phyloP scores from a whole-genome alignment of 2,888 invertebrate genomes.

The Aspidapion aeneum region DNA sequence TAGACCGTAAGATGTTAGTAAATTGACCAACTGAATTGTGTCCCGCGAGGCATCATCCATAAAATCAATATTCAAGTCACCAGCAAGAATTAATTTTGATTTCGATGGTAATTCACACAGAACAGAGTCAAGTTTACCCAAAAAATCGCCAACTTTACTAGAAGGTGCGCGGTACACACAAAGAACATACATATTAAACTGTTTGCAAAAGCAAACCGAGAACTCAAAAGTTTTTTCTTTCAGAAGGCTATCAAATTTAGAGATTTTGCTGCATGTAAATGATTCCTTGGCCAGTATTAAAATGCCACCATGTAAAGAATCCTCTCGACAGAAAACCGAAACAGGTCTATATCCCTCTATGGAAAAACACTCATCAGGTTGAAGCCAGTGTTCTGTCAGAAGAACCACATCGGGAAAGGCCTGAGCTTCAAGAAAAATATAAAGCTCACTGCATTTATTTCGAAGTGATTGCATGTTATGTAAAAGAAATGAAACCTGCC shows the following conservation, averaged over 20 bases:
- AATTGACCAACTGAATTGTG: too few species aligned
- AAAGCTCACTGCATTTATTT: neutral
- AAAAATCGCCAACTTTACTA: neutral
- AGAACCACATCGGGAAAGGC: neutral
- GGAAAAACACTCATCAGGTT: neutral
- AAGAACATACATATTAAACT: neutral
- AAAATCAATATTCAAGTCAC: neutral
- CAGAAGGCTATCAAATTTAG: neutral
- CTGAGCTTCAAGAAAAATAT: neutral
- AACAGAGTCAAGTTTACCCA: neutral
- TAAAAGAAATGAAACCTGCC: neutral
- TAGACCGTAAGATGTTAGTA: neutral
- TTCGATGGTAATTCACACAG: neutral
- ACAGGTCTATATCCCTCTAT: neutral
- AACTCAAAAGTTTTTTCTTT: neutral
- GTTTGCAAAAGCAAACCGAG: neutral
- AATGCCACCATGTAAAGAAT: neutral
- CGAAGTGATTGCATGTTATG: neutral
- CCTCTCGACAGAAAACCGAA: neutral
- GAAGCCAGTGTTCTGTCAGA: neutral
- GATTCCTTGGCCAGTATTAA: neutral
- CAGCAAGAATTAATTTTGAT: neutral
- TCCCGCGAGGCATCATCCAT: neutral
- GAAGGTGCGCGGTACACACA: neutral
- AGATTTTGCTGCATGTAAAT: neutral